Conservation (phyloP, 2,113 vertebrate genomes). For the Ailuropoda melanoleuca region DNA sequence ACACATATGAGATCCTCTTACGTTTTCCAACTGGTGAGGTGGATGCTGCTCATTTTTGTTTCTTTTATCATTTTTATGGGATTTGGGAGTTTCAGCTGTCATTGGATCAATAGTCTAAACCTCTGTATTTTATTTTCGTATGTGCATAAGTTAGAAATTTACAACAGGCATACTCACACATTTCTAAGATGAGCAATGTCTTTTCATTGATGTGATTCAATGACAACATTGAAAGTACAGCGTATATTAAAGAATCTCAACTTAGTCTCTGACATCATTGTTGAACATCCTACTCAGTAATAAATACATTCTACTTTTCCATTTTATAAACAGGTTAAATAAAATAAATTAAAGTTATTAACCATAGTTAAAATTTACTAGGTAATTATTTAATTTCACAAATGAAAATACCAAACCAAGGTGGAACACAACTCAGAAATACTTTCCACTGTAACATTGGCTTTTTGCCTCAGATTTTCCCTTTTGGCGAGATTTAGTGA, state of each 20-base stretch:
- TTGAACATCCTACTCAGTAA: background rate
- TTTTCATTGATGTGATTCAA: background rate
- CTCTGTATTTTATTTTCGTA: background rate
- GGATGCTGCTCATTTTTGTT: background rate
- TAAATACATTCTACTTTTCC: background rate
- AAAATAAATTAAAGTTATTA: background rate
- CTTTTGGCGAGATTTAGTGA: conserved; percentile 53
- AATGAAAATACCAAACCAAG: conserved; percentile 7
- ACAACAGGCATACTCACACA: background rate
- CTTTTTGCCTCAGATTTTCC: conserved; percentile 48
- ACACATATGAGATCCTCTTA: background rate
- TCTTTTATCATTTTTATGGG: background rate
- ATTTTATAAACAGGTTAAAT: background rate
- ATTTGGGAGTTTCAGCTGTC: background rate
- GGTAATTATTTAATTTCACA: conserved; percentile 26
- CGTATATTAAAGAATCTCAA: background rate
- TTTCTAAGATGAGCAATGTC: background rate
- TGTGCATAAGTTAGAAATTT: background rate
- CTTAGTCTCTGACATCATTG: background rate
- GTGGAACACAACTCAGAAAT: conserved; percentile 32
- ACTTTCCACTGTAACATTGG: conserved; percentile 40
- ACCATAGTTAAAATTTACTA: background rate
- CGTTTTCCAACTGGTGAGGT: background rate
- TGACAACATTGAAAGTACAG: background rate
- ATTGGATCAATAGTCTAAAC: background rate